Base-by-base conservation (phyloP, 1,140 invertebrate genomes). In the Bemisia tabaci region DNA sequence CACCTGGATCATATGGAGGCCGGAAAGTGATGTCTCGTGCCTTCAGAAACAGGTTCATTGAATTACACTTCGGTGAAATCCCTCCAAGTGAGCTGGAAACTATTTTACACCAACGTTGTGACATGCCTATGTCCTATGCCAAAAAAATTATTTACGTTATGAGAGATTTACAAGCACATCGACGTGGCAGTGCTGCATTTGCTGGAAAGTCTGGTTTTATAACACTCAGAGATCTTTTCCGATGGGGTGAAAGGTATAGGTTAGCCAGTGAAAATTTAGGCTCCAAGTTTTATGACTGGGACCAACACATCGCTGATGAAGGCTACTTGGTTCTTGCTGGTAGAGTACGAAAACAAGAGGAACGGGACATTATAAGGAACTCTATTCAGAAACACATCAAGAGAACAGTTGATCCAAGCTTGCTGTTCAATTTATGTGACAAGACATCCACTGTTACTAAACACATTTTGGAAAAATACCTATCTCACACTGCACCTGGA, bases 31-130 rank as follows among this genome's bases (percentile, higher is more conserved):
- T 99, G 12, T 98, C 96, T 0, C 82, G 95, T 72, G 97, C 97
- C 0, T 99, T 99, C 73, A 85, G 95, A 72, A 99, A 99, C 78
- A 82, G 97, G 69, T 99, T 99, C 77, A 90, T 99, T 58, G 95
- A 99, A 73, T 79, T 99, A 2, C 95, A 98, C 77, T 99, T 98
- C 77, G 89, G 94, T 75, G 93, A 97, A 74, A 95, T 99, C 74
- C 96, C 97, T 0, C 79, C 87, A 39, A 73, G 77, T 0, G 97
- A 99, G 75, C 77, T 99, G 48, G 87, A 94, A 77, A 85, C 80
- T 17, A 99, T 99, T 76, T 82, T 99, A 17, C 87, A 96, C 74
- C 80, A 91, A 73, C 81, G 94, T 69, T 98, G 95, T 79, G 81
- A 86, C 12, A 86, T 99, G 73, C 90, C 96, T 2, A 77, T 82